Evolutionary conservation across 2,113 vertebrate species (phyloP).

Genomic region (Cryptomyrus ogoouensis): DNA sequence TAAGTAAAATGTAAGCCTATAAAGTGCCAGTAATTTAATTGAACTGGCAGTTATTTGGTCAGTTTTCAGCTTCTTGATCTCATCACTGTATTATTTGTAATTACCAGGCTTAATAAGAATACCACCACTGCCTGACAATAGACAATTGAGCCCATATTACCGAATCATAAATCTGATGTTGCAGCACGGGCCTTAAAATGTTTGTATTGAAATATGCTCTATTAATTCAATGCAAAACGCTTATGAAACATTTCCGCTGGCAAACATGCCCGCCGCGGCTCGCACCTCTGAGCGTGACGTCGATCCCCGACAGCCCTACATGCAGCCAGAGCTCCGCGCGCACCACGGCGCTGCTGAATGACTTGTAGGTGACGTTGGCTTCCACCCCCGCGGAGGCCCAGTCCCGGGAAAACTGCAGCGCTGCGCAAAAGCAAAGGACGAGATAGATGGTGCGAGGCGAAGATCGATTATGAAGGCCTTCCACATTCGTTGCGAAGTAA

Average conservation of each 20-base stretch:
- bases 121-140: neutral
- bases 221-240: neutral
- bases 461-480: neutral
- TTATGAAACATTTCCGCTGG: neutral
- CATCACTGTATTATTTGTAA: neutral
- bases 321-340: constrained; percentile 68
- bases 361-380: constrained; percentile 80
- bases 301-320: constrained; percentile 76
- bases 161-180: neutral
- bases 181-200: neutral
- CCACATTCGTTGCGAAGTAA: neutral
- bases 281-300: constrained; percentile 81
- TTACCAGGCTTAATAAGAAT: neutral
- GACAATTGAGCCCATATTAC: neutral
- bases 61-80: neutral
- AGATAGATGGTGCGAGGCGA: neutral
- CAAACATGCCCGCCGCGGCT: neutral
- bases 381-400: constrained; percentile 74
- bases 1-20: neutral
- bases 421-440: constrained; percentile 45
- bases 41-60: neutral
- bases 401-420: constrained; percentile 76
- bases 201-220: neutral
- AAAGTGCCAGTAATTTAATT: neutral
- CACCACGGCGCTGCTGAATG: constrained; percentile 70